Conservation (phyloP, 2,797 vertebrate species). For the Benthosema pterotum region DNA sequence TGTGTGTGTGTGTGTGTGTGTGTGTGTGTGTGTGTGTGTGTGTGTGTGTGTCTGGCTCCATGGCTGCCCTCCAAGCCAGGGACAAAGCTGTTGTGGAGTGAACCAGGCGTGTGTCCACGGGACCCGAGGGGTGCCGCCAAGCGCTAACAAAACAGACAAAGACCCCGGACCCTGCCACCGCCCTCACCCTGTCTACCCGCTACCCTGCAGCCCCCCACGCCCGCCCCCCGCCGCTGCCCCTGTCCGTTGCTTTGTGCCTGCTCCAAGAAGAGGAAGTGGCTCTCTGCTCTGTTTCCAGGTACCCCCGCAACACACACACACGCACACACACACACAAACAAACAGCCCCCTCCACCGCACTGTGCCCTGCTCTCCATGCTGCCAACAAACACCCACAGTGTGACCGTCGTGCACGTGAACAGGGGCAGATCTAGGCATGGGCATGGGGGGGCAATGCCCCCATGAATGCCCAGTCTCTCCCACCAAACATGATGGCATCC, state of each 20-base stretch:
- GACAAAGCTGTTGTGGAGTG: slow-evolving; percentile 74
- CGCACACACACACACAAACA: slow-evolving; percentile 32
- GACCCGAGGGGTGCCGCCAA: slow-evolving; percentile 67
- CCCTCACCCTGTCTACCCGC: slow-evolving; percentile 61
- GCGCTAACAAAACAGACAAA: slow-evolving; percentile 72
- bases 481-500: too few species aligned
- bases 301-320: slow-evolving; percentile 37
- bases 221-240: slow-evolving; percentile 36
- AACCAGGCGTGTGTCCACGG: slow-evolving; percentile 74
- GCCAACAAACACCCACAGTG: too few species aligned
- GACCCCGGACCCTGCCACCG: slow-evolving; percentile 62
- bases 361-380: too few species aligned
- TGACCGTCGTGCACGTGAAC: too few species aligned
- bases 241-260: slow-evolving; percentile 67
- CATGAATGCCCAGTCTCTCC: too few species aligned
- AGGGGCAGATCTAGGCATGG: too few species aligned
- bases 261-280: slow-evolving; percentile 74
- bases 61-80: slow-evolving; percentile 70
- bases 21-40: too few species aligned
- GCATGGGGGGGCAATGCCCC: too few species aligned
- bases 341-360: not conserved
- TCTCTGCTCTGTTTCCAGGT: slow-evolving; percentile 71
- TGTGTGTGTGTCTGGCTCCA: slow-evolving; percentile 56
- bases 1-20: too few species aligned
- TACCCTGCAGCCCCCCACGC: slow-evolving; percentile 44